Base-by-base conservation (phyloP, 2,113 vertebrate species). In the Misgurnus mizolepis region DNA sequence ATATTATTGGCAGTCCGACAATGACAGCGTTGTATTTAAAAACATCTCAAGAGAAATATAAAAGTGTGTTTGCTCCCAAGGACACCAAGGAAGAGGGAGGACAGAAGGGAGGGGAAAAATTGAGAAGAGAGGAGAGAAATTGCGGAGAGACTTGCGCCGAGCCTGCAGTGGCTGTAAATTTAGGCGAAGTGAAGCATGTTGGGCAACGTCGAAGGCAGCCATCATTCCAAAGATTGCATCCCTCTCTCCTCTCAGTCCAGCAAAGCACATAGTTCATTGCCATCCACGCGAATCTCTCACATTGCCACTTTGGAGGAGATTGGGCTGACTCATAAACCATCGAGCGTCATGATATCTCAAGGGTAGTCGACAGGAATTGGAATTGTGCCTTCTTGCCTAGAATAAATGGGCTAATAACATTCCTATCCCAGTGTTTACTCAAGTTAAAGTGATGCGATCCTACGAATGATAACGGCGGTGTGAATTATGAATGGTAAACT, bases 1-100 rank as follows among this genome's bases (percentile, higher is more conserved):
- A 82, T 85, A 76, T 87, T 89, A 89, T 85, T 91, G 89, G 86
- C 87, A 84, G 87, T 81, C 82, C 87, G 87, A 90, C 88, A 89
- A 88, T 87, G 87, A 82, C 81, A 76, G 86, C 82, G 61, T 84
- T 89, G 86, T 74, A 66, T 82, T 86, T 88, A 88, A 90, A 85
- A 83, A 87, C 90, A 89, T 89, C 90, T 92, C 90, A 76, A 66
- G 89, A 92, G 90, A 88, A 89, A 90, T 90, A 88, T 89, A 89
- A 88, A 89, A 91, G 84, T 56, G 82, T 76, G 83, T 83, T 77
- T 49, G 11, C 81, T 91, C 78, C 88, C 88, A 91, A 91, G 90
- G 90, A 90, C 90, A 86, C 81, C 83, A 84, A 83, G 65, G 12
- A 70, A 61, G 55, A 77, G 18, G 45, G 58, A 66, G 60, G 17